Base-by-base conservation (phyloP, 2,888 invertebrate genomes). In the Therioaphis trifolii region DNA sequence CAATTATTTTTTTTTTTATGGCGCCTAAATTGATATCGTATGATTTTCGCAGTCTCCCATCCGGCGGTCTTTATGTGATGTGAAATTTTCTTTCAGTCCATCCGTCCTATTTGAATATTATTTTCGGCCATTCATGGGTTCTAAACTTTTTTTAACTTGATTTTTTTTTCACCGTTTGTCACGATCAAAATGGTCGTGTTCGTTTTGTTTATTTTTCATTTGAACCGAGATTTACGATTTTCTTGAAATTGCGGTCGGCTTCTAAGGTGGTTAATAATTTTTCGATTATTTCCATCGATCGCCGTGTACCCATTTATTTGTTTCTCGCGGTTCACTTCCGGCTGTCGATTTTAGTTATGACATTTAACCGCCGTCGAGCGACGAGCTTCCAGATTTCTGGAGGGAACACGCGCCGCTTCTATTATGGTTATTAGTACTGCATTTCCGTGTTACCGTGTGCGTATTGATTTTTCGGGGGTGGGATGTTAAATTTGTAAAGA, bases 401-500 rank as follows among this genome's bases (percentile, higher is more conserved):
- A 71, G 71, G 49, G 71, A 71, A 71, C 18, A 4, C 27, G 12
- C 46, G 11, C 5, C 35, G 71, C 14, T 27, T 72, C 3, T 72
- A n/a, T n/a, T n/a, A 72, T 27, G 29, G 29, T 29, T 72, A 72
- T 72, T 52, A 72, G 72, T 72, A 29, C 2, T 1, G 11, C 27
- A 5, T n/a, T n/a, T 71, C 4, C 11, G 69, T 46, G 24, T 68
- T 18, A 40, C 55, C 55, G 74, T 58, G 61, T 61, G 43, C 63
- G 63, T 76, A 76, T 76, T 76, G 76, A 76, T 76, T 76, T 76
- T 76, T 61, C 46, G 46, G 18, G 46, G 63, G 76, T 46, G 76
- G 76, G n/a, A 63, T 76, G 61, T 63, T 63, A 29, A 76, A 63
- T 43, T 63, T 76, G 14, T 63, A 43, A 43, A 46, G 68, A 43